Percentiles rank a stretch among this genome's conserved stretches.
Conservation (phyloP, 2,797 vertebrate genomes). For the Poliocrania exsul region DNA sequence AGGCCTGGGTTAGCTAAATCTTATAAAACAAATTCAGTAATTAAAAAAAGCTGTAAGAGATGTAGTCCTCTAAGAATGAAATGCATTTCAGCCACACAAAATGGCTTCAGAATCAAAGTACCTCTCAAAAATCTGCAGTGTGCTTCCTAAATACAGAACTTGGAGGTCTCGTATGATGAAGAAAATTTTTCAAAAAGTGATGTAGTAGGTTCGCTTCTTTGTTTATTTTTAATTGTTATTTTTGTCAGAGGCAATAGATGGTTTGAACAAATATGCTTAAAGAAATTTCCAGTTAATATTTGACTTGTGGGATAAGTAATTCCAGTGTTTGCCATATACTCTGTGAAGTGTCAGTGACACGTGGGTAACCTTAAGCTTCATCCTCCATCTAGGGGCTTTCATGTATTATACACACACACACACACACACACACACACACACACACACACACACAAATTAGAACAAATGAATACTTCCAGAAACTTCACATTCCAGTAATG, state of each 20-base stretch:
- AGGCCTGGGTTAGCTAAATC: neutral
- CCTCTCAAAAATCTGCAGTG: slow-evolving; percentile 7
- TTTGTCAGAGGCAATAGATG: slow-evolving; percentile 13
- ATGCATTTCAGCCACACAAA: slow-evolving; percentile 31
- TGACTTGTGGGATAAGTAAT: neutral
- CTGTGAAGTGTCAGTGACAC: neutral
- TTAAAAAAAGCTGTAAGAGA: neutral
- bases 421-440: neutral
- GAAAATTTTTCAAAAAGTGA: slow-evolving; percentile 12
- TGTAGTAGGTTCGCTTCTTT: neutral
- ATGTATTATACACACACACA: neutral
- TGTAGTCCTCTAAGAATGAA: slow-evolving; percentile 36
- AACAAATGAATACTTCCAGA: neutral
- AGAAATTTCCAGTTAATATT: neutral
- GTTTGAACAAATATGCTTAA: neutral
- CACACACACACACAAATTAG: neutral
- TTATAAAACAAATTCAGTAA: neutral
- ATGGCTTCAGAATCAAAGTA: slow-evolving; percentile 7
- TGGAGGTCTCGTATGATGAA: neutral
- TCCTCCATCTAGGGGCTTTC: neutral
- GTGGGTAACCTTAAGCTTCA: neutral
- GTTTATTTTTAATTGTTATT: slow-evolving; percentile 9
- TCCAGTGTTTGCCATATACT: neutral
- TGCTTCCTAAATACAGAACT: slow-evolving; percentile 35
- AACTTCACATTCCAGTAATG: neutral